Percentiles rank a stretch among this genome's conserved stretches.
phyloP scores from a whole-genome alignment of 2,113 vertebrate genomes.

The Hoplias malabaricus region DNA sequence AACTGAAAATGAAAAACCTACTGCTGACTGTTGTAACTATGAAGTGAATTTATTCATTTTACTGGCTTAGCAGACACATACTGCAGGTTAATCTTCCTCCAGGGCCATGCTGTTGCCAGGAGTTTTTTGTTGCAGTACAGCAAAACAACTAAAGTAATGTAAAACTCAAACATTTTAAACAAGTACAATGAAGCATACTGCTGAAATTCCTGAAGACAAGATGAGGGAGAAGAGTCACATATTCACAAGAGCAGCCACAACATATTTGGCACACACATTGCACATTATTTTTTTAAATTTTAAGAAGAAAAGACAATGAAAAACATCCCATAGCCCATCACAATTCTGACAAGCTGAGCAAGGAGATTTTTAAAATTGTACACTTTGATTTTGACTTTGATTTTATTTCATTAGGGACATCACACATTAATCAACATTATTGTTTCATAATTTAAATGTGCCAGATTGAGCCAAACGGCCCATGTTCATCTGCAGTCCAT shows the following conservation, averaged over 20 bases:
- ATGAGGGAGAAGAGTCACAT: slow-evolving; percentile 20
- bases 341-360: slow-evolving; percentile 12
- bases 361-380: slow-evolving; percentile 22
- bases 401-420: slow-evolving; percentile 23
- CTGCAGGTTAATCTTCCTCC: slow-evolving; percentile 39
- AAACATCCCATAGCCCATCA: slow-evolving; percentile 21
- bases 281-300: too few species aligned
- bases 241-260: slow-evolving; percentile 3
- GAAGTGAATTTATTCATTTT: slow-evolving; percentile 35
- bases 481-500: too few species aligned
- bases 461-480: too few species aligned
- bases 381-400: not conserved
- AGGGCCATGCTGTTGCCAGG: slow-evolving; percentile 24
- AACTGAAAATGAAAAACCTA: not conserved
- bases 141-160: slow-evolving; percentile 40
- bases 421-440: too few species aligned
- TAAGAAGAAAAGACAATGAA: slow-evolving; percentile 28
- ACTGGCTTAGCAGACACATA: slow-evolving; percentile 29
- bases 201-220: slow-evolving; percentile 17
- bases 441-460: too few species aligned
- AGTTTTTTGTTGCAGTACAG: slow-evolving; percentile 16
- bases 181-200: slow-evolving; percentile 20
- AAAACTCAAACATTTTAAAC: slow-evolving; percentile 17
- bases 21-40: slow-evolving; percentile 5
- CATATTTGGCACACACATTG: slow-evolving; percentile 23